Evolutionary conservation across 1,140 invertebrate species (phyloP).

Genomic region (Zaprionus taronus): DNA sequence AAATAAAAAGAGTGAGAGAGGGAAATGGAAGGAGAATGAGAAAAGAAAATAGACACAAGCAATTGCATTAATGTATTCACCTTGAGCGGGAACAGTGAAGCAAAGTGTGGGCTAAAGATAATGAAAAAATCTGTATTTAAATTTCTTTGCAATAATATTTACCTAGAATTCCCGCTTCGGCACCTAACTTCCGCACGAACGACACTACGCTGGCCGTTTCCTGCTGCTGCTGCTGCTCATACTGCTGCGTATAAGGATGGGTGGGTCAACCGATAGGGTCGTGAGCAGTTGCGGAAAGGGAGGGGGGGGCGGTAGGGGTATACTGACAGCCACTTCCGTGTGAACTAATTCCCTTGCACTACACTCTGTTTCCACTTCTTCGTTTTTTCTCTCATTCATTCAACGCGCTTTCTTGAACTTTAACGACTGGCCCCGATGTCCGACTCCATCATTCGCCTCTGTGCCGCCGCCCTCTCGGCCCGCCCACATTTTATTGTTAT

Average conservation of each 20-base stretch:
- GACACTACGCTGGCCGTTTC: conserved; percentile 2
- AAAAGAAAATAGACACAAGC: conserved; percentile 23
- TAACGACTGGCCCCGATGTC: conserved; percentile 31
- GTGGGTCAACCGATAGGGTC: not conserved
- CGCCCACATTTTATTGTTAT: conserved; percentile 76
- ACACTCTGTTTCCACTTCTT: conserved; percentile 45
- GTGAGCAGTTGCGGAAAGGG: not conserved
- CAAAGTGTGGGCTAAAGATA: conserved; percentile 44
- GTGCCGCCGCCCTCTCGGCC: conserved; percentile 14
- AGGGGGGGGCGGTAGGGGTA: not conserved
- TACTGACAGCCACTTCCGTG: conserved; percentile 70
- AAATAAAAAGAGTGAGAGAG: not conserved
- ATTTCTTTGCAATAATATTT: conserved; percentile 79
- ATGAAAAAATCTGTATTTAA: conserved; percentile 77
- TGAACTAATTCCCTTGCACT: conserved; percentile 78
- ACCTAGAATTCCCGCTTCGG: conserved; percentile 75
- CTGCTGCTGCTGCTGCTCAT: conserved; percentile 1
- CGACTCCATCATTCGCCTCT: not conserved
- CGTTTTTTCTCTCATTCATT: conserved; percentile 19
- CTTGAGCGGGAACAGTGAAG: conserved; percentile 11
- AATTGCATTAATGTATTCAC: conserved; percentile 54
- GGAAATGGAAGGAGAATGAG: not conserved
- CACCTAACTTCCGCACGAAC: conserved; percentile 75
- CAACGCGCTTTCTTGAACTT: conserved; percentile 60
- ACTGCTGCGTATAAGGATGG: conserved; percentile 1